These are phyloP conservation scores for Phymanthus crucifer DNA, from an alignment of 92 coral and sea anemone genomes.

Conservation along the genomic window DNA sequence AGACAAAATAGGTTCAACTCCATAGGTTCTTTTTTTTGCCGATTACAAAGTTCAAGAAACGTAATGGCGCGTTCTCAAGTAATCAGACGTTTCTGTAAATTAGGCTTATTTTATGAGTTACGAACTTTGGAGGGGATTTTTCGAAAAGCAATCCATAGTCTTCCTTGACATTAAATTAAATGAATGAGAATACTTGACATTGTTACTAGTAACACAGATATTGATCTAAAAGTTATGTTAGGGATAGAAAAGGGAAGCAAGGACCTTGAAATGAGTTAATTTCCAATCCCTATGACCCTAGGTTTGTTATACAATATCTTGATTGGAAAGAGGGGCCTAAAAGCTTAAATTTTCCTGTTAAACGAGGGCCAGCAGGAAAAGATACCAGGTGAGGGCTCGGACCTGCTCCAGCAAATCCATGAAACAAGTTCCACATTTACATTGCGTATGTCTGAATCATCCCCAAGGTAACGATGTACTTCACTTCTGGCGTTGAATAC, in stretches of 20 bases:
- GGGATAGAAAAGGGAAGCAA: not conserved
- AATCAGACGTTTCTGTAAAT: not conserved
- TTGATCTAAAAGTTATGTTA: not conserved
- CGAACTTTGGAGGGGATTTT: not conserved
- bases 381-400: not conserved
- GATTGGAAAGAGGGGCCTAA: not conserved
- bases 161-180: not conserved
- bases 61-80: not conserved
- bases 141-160: not conserved
- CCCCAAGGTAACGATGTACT: not conserved
- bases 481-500: not conserved
- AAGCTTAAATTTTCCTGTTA: not conserved
- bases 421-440: not conserved
- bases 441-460: not conserved
- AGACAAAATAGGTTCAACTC: not conserved
- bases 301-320: not conserved
- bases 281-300: not conserved
- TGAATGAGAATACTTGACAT: not conserved
- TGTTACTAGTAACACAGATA: not conserved
- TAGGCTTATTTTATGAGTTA: not conserved
- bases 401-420: not conserved
- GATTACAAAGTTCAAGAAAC: not conserved
- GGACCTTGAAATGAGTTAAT: not conserved
- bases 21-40: not conserved
- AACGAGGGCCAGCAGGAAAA: not conserved